phyloP scores from a whole-genome alignment of 1,140 invertebrate species.

The Oppia nitens region DNA sequence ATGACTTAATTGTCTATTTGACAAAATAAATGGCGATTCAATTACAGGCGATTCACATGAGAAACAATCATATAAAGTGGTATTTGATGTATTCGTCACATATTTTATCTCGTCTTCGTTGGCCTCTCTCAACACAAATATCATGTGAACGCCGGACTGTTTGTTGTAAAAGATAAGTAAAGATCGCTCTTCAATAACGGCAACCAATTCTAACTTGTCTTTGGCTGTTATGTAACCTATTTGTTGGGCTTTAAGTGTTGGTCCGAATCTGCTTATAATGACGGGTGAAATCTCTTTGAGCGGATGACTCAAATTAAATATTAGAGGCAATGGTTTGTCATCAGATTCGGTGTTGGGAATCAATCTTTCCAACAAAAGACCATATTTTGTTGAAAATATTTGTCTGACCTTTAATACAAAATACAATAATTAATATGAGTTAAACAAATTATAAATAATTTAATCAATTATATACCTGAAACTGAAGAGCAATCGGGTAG shows the following conservation, averaged over 20 bases:
- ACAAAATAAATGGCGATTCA: neutral
- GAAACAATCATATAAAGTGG: neutral
- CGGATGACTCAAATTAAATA: constrained; percentile 70
- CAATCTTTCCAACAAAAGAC: constrained; percentile 47
- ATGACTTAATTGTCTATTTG: neutral
- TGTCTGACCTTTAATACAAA: constrained; percentile 30
- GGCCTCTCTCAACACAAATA: constrained; percentile 60
- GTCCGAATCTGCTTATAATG: constrained; percentile 38
- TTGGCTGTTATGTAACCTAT: constrained; percentile 35
- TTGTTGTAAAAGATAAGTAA: constrained; percentile 55
- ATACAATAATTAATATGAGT: constrained; percentile 12
- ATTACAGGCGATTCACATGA: neutral
- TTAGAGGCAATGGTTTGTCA: constrained; percentile 31
- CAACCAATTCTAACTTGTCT: constrained; percentile 43
- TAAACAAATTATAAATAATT: constrained; percentile 8
- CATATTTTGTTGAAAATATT: constrained; percentile 57
- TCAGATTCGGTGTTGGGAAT: neutral
- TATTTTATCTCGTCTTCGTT: constrained; percentile 46
- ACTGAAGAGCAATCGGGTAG: constrained; percentile 60
- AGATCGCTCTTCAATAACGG: constrained; percentile 42
- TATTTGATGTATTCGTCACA: constrained; percentile 15
- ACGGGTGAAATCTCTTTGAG: constrained; percentile 73
- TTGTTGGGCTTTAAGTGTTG: neutral
- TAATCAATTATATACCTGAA: constrained; percentile 44
- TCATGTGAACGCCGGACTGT: constrained; percentile 53